phyloP scores from a whole-genome alignment of 2,888 invertebrate species.

The Tetranychus piercei region DNA sequence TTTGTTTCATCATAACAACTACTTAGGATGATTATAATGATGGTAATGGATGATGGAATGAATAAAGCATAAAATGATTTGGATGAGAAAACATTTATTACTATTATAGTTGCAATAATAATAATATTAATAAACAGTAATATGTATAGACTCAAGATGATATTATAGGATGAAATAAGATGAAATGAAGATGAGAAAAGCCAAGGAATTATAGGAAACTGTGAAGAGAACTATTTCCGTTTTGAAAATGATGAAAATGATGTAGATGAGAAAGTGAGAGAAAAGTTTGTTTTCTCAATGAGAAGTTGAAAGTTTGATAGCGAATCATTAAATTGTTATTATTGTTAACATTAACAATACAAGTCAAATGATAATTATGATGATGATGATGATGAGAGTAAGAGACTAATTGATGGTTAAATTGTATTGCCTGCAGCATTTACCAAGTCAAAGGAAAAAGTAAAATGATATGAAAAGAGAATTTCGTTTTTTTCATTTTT shows the following conservation, averaged over 20 bases:
- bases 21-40: too few relatives aligned
- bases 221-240: conserved; percentile 1
- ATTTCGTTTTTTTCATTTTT: not conserved
- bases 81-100: too few relatives aligned
- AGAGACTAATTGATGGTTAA: not conserved
- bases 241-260: not conserved
- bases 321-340: too few relatives aligned
- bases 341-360: too few relatives aligned
- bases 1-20: too few relatives aligned
- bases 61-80: too few relatives aligned
- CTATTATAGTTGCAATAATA: too few relatives aligned
- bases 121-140: too few relatives aligned
- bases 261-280: not conserved
- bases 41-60: too few relatives aligned
- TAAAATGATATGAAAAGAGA: not conserved
- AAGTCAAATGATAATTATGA: not conserved
- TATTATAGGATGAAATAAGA: not conserved
- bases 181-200: not conserved
- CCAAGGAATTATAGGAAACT: not conserved
- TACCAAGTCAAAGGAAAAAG: not conserved
- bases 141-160: not conserved
- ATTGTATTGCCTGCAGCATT: not conserved
- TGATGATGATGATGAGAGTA: not conserved
- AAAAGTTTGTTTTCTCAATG: too few relatives aligned
- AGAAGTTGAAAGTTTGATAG: too few relatives aligned